Evolutionary conservation across 2,113 vertebrate genomes (phyloP), one percentile per base, ranked within the genome.

Genomic region (Sander vitreus): DNA sequence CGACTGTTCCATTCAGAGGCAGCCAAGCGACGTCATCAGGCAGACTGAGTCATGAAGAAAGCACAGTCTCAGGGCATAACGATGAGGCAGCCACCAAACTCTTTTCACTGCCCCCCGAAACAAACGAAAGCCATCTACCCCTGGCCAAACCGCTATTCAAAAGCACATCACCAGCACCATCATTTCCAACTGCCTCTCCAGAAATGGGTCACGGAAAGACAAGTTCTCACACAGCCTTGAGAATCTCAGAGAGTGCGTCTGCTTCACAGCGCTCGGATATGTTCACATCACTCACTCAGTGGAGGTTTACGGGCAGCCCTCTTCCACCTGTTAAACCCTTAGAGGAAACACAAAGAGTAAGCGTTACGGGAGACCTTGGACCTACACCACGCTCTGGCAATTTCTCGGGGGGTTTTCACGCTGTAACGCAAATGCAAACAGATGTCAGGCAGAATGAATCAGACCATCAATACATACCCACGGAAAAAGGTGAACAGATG

Each of bases 1-100:
- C 84, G 78, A 54, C 80, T 68, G 83, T 90, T 91, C 85, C 88
- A 85, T 86, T 91, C 77, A 83, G 62, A 0, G 27, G 67, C 27
- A 78, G 84, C 90, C 93, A 93, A 85, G 73, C 23, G 5, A 62
- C 65, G 50, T 93, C 93, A 90, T 84, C 80, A 84, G 84, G 70
- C 77, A 68, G 68, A 74, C 67, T 88, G 81, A 91, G 78, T 91
- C 89, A 92, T 68, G 78, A 81, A 85, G 89, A 70, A 65, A 88
- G 76, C 85, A 27, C 80, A 84, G 88, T 77, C 39, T 69, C 80
- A 47, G 50, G 84, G 86, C 82, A 59, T 19, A 71, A 63, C 39
- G 58, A 66, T 2, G 27, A 78, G 43, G 43, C 59, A 78, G 59
- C 69, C 47, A 30, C 80, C 30, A 36, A 83, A 68, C 65, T 73